These are phyloP conservation scores for Tichodroma muraria DNA, from an alignment of 2,113 vertebrate genomes.

Conservation along the genomic window DNA sequence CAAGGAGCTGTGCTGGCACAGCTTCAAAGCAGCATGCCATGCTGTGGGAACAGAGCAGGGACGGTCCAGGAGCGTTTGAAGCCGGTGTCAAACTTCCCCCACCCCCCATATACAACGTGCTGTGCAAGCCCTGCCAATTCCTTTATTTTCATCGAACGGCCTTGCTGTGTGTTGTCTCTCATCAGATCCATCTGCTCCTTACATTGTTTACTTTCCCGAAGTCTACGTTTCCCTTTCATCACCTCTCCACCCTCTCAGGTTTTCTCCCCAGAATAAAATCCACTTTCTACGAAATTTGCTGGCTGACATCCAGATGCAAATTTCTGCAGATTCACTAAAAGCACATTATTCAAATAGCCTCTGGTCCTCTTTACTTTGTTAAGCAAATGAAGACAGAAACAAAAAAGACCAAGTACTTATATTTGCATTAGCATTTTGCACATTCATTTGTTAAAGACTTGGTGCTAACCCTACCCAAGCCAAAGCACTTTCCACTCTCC, in stretches of 20 bases:
- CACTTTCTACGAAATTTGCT: background rate
- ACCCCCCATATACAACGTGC: background rate
- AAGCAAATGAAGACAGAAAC: background rate
- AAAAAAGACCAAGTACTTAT: background rate
- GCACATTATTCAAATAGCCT: slow-evolving; percentile 17
- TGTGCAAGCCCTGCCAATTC: background rate
- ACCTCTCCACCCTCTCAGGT: background rate
- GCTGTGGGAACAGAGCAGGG: background rate
- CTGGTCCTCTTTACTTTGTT: background rate
- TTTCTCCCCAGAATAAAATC: background rate
- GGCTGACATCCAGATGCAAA: slow-evolving; percentile 10
- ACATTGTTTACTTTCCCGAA: background rate
- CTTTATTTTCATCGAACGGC: background rate
- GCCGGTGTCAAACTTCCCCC: background rate
- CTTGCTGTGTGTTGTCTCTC: background rate
- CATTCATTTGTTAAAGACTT: background rate
- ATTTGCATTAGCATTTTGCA: slow-evolving; percentile 49
- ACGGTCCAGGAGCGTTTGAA: background rate
- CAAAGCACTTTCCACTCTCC: background rate
- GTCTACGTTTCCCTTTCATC: background rate
- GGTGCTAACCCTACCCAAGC: background rate
- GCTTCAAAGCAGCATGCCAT: background rate
- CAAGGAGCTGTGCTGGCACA: background rate
- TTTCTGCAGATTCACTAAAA: background rate
- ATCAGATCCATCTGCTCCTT: background rate